Base-by-base conservation (phyloP, 2,113 vertebrate genomes). In the Scophthalmus maximus region DNA sequence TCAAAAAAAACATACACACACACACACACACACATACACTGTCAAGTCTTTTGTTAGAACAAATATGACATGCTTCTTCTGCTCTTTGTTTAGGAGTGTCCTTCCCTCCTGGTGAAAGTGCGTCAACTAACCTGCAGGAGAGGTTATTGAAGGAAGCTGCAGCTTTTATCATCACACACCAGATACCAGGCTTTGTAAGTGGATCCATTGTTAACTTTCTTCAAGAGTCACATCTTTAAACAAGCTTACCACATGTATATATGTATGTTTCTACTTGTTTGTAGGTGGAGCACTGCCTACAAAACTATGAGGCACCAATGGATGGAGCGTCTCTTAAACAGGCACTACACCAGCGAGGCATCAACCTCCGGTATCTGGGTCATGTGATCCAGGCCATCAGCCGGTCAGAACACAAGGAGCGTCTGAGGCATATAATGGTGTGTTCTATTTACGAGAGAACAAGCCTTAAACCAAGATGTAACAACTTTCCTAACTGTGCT, bases 321-420 rank as follows among this genome's bases (percentile, higher is more conserved):
- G 95, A 95, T 44, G 91, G 94, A 15, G 82, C 82, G 58, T 88
- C 94, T 66, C 83, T 95, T n/a, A 93, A 92, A 52, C 76, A 88
- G 50, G 87, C 79, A 0, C 84, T 95, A 17, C 94, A 95, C 75
- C 80, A 89, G 38, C 90, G 64, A 66, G 95, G 95, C 67, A 94
- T 95, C 82, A 95, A 94, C 72, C 84, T 95, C 2, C 93, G 95
- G 0, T 95, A 95, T 84, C 79, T 95, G 40, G 94, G 94, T 10
- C 85, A 92, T 38, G 76, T 95, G 23, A 47, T 89, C 42, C 89
- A 84, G 29, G 52, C 82, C 56, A 88, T 95, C 71, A 82, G 42
- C 73, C 88, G 91, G 25, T 92, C 91, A 57, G 91, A 94, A 68
- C 79, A 90, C 71, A 91, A 80, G 61, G 87, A 92, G 36, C 60